These are phyloP conservation scores for Rhingia rostrata DNA, from an alignment of 2,888 invertebrate genomes.

Conservation along the genomic window DNA sequence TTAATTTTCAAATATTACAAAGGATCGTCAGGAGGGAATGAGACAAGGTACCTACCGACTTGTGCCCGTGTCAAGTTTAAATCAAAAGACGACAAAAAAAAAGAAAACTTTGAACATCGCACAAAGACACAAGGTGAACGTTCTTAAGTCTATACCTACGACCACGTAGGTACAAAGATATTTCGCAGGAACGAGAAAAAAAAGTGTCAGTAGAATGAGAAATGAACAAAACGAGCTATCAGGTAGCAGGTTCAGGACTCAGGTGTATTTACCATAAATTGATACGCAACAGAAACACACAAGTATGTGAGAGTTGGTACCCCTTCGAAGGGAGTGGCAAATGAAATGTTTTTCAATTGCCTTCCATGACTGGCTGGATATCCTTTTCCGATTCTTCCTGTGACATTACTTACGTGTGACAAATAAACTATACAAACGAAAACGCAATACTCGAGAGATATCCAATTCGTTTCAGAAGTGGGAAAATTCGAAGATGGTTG, in stretches of 20 bases:
- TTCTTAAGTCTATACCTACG: not conserved
- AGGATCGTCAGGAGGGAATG: constrained; percentile 28
- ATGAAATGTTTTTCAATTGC: constrained; percentile 47
- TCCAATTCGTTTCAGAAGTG: too few species aligned
- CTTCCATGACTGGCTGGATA: constrained; percentile 11
- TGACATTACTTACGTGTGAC: constrained; percentile 6
- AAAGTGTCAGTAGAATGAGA: constrained; percentile 35
- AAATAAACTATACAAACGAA: constrained; percentile 19
- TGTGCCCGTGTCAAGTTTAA: constrained; percentile 43
- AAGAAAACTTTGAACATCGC: not conserved
- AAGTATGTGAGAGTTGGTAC: not conserved
- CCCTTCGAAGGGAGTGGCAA: not conserved
- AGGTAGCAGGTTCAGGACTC: constrained; percentile 26
- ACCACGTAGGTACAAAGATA: not conserved
- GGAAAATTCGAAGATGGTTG: too few species aligned
- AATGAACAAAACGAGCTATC: constrained; percentile 26
- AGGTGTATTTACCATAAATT: constrained; percentile 49
- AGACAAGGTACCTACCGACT: too few species aligned
- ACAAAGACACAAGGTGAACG: not conserved
- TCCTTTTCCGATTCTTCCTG: not conserved
- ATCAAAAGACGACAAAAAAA: constrained; percentile 33
- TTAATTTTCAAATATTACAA: constrained; percentile 33
- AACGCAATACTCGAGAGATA: too few species aligned
- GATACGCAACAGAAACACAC: constrained; percentile 1
- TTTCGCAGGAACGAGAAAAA: constrained; percentile 16